Percentiles rank a stretch among this genome's conserved stretches.
Conservation (phyloP, 1,140 invertebrate genomes). For the Heliothis subflexa region DNA sequence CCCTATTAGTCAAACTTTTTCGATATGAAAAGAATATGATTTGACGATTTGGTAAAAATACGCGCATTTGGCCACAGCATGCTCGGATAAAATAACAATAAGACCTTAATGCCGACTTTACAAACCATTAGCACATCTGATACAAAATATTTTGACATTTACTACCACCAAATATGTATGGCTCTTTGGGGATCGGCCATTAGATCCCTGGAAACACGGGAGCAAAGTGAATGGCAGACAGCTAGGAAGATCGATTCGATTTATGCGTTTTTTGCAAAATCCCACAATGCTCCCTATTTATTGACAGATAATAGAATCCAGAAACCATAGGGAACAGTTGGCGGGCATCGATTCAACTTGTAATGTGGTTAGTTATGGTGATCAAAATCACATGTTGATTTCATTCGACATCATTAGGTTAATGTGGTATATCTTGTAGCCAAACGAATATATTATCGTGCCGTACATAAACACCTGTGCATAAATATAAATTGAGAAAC, state of each 20-base stretch:
- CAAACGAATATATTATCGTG: constrained; percentile 30
- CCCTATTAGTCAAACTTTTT: neutral
- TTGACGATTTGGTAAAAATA: constrained; percentile 47
- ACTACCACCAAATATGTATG: constrained; percentile 74
- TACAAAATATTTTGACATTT: constrained; percentile 85
- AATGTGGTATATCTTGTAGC: constrained; percentile 33
- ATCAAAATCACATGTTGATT: constrained; percentile 82
- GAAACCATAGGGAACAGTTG: constrained; percentile 73
- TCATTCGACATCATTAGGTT: constrained; percentile 60
- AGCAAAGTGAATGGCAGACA: constrained; percentile 71
- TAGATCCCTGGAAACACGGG: constrained; percentile 60
- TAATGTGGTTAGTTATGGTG: constrained; percentile 84
- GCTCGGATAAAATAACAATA: constrained; percentile 76
- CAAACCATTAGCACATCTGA: constrained; percentile 82
- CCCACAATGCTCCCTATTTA: constrained; percentile 79
- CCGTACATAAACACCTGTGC: constrained; percentile 24
- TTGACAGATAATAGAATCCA: constrained; percentile 79
- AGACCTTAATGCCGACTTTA: constrained; percentile 73
- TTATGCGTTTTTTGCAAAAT: constrained; percentile 79
- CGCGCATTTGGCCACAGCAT: constrained; percentile 78
- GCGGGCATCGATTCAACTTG: constrained; percentile 71
- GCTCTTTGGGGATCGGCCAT: constrained; percentile 76
- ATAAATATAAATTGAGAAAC: neutral
- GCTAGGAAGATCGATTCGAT: constrained; percentile 81
- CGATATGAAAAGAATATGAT: constrained; percentile 18